Evolutionary conservation across 2,113 vertebrate genomes (phyloP).

Genomic region (Leucosticte australis): DNA sequence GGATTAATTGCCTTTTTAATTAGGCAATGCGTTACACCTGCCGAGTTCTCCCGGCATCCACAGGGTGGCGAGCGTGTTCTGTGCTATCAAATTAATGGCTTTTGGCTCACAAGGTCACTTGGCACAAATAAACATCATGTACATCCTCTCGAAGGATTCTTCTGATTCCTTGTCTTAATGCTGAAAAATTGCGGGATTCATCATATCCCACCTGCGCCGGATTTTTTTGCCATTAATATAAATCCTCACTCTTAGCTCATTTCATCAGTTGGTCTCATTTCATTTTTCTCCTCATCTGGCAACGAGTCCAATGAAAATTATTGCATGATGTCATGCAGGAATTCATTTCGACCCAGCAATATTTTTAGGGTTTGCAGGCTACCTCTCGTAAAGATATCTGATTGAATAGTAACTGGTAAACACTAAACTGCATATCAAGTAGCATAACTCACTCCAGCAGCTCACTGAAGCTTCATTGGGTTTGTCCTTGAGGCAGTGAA

Average conservation of each 20-base stretch:
- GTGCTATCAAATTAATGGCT: conserved; percentile 62
- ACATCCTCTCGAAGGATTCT: conserved; percentile 28
- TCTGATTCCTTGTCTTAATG: conserved; percentile 59
- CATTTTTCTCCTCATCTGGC: conserved; percentile 5
- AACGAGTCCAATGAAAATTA: conserved; percentile 43
- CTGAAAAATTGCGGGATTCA: conserved; percentile 56
- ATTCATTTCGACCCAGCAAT: conserved; percentile 23
- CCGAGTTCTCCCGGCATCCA: conserved; percentile 66
- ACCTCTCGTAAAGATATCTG: conserved; percentile 11
- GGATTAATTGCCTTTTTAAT: conserved; percentile 65
- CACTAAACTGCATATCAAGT: conserved; percentile 21
- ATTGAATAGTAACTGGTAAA: conserved; percentile 44
- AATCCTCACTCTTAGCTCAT: background rate
- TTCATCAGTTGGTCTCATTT: conserved; percentile 48
- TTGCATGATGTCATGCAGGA: background rate
- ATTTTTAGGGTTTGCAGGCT: conserved; percentile 33
- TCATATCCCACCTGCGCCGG: conserved; percentile 15
- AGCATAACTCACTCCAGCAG: conserved; percentile 2
- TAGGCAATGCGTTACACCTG: conserved; percentile 32
- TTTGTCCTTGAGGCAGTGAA: conserved; percentile 44
- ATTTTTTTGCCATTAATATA: conserved; percentile 41
- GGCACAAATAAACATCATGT: conserved; percentile 56
- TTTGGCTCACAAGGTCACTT: conserved; percentile 75
- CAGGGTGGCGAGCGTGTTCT: conserved; percentile 78
- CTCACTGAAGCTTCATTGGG: background rate